Conservation (phyloP, 2,888 invertebrate species). For the Ichneumon xanthorius region DNA sequence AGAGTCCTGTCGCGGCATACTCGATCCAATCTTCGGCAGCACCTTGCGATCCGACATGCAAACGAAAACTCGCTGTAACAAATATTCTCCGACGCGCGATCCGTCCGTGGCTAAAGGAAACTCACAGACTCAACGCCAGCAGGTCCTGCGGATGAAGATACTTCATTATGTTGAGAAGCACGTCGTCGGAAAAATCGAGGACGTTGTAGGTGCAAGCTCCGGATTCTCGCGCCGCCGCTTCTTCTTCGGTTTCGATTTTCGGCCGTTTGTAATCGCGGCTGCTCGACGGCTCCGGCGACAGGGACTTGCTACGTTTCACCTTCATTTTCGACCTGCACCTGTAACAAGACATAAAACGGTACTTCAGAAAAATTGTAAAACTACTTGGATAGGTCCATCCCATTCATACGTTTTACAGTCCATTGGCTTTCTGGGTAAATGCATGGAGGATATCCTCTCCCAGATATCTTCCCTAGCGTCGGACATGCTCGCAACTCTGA, state of each 20-base stretch:
- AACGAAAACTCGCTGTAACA: background rate
- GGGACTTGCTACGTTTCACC: slow-evolving; percentile 80
- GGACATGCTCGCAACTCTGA: slow-evolving; percentile 25
- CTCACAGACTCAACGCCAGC: slow-evolving; percentile 86
- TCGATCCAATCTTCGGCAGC: slow-evolving; percentile 85
- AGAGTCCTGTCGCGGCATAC: slow-evolving; percentile 86
- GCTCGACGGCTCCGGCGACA: slow-evolving; percentile 80
- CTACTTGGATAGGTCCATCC: background rate
- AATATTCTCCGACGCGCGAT: background rate
- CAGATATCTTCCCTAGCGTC: slow-evolving; percentile 46
- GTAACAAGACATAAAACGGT: background rate
- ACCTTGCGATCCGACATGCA: slow-evolving; percentile 78
- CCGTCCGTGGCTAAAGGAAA: slow-evolving; percentile 21
- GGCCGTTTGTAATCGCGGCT: slow-evolving; percentile 75
- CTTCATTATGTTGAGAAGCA: slow-evolving; percentile 86
- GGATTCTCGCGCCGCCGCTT: slow-evolving; percentile 14
- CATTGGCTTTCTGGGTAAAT: slow-evolving; percentile 21
- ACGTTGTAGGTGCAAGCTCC: slow-evolving; percentile 77
- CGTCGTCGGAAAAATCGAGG: slow-evolving; percentile 87
- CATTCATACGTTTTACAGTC: slow-evolving; percentile 55
- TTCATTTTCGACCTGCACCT: slow-evolving; percentile 76
- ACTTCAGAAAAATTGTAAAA: background rate
- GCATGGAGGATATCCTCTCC: slow-evolving; percentile 48
- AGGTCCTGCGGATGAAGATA: slow-evolving; percentile 85
- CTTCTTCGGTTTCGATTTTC: slow-evolving; percentile 54